Base-by-base conservation (phyloP, 2,888 invertebrate species). In the Alloplasta piceator region DNA sequence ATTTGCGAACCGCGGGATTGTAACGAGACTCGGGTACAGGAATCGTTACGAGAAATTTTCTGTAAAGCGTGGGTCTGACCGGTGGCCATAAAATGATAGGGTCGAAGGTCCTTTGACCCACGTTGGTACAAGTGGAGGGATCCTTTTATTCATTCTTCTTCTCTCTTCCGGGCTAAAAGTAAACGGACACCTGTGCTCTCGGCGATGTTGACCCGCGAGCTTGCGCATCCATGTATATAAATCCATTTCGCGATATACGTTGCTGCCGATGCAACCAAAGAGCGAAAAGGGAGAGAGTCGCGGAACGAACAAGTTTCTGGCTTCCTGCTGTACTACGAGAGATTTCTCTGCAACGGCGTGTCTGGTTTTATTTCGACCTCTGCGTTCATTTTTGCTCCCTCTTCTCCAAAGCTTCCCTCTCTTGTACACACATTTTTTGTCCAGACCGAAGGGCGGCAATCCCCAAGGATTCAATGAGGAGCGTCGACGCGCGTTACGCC, bases 101-200 rank as follows among this genome's bases (percentile, higher is more conserved):
- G 81, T 81, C 81, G 71, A 78, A 78, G 81, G 81, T 81, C 78
- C 10, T 41, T 74, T 70, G 64, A 75, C 70, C 81, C 74, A 26
- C 26, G 26, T 26, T 26, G 26, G 26, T 26, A 26, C 26, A 26
- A 26, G 26, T 26, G 26, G 26, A 26, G 66, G 71, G 66, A 78
- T 66, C 55, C 74, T 74, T 60, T 64, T 72, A 58, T 70, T 58
- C n/a, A 36, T 56, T 26, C 63, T 50, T 78, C 81, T 81, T 81
- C 81, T 56, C 55, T 78, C 81, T 81, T 81, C 81, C 81, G 81
- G 81, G 81, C 81, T 81, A 81, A 81, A 81, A 81, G 81, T 81
- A 81, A 81, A 78, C 81, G 81, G 81, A 81, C 81, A 81, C 81
- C 81, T 81, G 81, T 78, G 78, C 73, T 41, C 39, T 43, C 26